Conservation (phyloP, 2,888 invertebrate species). For the Deroplatys truncata region DNA sequence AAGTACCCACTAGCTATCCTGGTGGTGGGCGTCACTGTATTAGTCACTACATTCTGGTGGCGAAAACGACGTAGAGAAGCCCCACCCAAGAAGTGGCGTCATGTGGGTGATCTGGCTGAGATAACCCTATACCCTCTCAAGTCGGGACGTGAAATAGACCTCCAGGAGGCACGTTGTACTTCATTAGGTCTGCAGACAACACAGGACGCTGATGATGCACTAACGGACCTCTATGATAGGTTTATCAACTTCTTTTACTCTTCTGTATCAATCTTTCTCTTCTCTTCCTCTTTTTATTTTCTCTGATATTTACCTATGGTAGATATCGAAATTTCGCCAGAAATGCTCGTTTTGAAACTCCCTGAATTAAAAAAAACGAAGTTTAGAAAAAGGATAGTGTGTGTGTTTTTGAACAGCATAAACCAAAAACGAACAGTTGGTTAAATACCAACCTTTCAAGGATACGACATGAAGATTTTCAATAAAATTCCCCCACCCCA, state of each 20-base stretch:
- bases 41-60: neutral
- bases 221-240: neutral
- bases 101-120: slow-evolving; percentile 31
- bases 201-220: neutral
- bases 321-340: too few relatives aligned
- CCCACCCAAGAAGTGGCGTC: slow-evolving; percentile 51
- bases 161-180: slow-evolving; percentile 1
- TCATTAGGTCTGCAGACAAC: neutral
- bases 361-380: too few relatives aligned
- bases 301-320: too few relatives aligned
- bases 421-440: too few relatives aligned
- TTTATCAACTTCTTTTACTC: neutral
- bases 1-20: neutral
- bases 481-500: too few relatives aligned
- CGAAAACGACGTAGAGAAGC: slow-evolving; percentile 7
- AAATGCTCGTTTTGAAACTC: too few relatives aligned
- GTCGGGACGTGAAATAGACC: neutral
- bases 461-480: too few relatives aligned
- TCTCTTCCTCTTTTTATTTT: neutral
- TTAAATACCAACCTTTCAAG: too few relatives aligned
- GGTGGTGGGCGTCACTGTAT: neutral
- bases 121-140: slow-evolving; percentile 19
- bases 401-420: too few relatives aligned
- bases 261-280: neutral
- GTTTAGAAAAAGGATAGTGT: too few relatives aligned